phyloP scores from a whole-genome alignment of 2,797 vertebrate genomes.

The Lacerta agilis region DNA sequence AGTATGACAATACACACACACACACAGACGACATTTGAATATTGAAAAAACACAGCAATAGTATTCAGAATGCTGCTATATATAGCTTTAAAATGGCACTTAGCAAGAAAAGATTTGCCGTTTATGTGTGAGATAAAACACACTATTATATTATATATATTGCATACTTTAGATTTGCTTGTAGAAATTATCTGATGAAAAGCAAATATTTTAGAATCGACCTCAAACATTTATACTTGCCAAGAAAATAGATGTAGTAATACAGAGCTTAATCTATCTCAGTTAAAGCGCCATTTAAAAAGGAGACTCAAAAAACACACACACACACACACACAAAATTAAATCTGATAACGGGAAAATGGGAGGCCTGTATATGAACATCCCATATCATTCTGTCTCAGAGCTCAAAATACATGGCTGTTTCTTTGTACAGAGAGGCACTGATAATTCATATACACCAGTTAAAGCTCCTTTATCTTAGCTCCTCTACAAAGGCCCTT shows the following conservation, averaged over 20 bases:
- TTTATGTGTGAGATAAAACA: not conserved
- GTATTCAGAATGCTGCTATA: not conserved
- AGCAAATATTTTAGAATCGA: constrained; percentile 27
- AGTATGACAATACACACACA: no score
- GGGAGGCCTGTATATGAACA: constrained; percentile 28
- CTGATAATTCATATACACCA: constrained; percentile 65
- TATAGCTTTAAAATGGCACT: constrained; percentile 12
- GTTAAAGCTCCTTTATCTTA: constrained; percentile 64
- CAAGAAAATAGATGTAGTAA: not conserved
- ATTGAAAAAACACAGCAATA: not conserved
- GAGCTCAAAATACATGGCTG: constrained; percentile 60
- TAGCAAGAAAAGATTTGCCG: constrained; percentile 11
- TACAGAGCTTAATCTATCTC: constrained; percentile 23
- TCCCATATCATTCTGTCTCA: constrained; percentile 21
- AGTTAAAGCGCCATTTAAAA: not conserved
- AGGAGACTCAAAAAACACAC: constrained; percentile 30
- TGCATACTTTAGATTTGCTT: not conserved
- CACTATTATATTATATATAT: no score
- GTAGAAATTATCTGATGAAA: constrained; percentile 36
- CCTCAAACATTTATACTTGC: constrained; percentile 36
- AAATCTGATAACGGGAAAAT: constrained; percentile 37
- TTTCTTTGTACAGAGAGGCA: constrained; percentile 59
- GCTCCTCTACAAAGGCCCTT: constrained; percentile 74
- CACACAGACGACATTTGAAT: not conserved
- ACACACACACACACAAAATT: constrained; percentile 23